Percentiles rank a stretch among this genome's conserved stretches.
Conservation (phyloP, 2,888 invertebrate genomes). For the Mactromeris polynyma region DNA sequence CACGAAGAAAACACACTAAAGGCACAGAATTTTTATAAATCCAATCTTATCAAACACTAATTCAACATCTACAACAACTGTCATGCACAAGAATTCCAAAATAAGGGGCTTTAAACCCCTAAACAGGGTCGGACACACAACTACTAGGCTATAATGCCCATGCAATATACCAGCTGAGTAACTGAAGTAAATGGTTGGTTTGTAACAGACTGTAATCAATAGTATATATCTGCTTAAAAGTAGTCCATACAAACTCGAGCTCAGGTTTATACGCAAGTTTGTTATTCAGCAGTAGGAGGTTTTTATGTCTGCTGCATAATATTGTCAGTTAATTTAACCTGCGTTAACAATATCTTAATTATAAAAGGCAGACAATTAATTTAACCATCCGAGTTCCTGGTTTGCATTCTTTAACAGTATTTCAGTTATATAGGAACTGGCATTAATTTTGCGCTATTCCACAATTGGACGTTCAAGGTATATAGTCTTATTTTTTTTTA, state of each 20-base stretch:
- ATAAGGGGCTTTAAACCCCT: slow-evolving; percentile 27
- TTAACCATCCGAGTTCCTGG: too few relatives aligned
- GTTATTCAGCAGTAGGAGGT: too few relatives aligned
- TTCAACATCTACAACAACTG: neutral
- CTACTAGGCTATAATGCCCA: slow-evolving; percentile 25
- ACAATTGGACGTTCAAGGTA: too few relatives aligned
- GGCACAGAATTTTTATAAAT: slow-evolving; percentile 14
- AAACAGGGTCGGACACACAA: neutral
- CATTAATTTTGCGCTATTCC: too few relatives aligned
- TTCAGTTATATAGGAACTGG: too few relatives aligned
- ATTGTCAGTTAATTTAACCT: neutral
- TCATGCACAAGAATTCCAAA: slow-evolving; percentile 16
- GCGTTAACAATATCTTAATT: too few relatives aligned
- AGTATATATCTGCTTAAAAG: slow-evolving; percentile 42
- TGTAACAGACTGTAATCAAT: slow-evolving; percentile 44
- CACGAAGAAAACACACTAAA: neutral
- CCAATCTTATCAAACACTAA: neutral
- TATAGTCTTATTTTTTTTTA: too few relatives aligned
- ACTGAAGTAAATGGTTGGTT: slow-evolving; percentile 1
- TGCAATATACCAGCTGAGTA: slow-evolving; percentile 33
- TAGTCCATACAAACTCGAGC: neutral
- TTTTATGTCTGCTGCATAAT: too few relatives aligned
- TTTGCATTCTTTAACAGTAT: too few relatives aligned
- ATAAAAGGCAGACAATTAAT: too few relatives aligned
- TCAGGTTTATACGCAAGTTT: too few relatives aligned